phyloP scores from a whole-genome alignment of 2,797 vertebrate species.

The Myioborus melanocephalus region DNA sequence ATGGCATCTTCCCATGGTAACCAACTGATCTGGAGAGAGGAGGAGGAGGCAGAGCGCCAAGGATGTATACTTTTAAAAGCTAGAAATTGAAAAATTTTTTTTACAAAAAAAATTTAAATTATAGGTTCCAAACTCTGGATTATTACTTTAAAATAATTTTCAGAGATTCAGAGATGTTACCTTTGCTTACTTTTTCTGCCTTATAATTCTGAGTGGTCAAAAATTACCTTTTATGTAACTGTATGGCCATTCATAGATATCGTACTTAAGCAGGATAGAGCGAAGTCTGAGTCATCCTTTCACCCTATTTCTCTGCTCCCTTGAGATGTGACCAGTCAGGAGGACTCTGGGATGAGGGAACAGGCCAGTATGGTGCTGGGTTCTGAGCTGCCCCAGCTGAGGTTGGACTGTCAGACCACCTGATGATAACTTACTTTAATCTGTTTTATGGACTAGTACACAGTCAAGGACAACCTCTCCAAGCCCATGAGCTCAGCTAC shows the following conservation, averaged over 20 bases:
- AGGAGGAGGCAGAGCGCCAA: not conserved
- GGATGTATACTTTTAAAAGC: not conserved
- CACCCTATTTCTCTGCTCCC: not conserved
- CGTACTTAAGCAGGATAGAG: not conserved
- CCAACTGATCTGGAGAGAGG: not conserved
- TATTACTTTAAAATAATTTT: not conserved
- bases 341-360: not conserved
- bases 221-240: not conserved
- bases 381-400: not conserved
- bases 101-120: fast-evolving
- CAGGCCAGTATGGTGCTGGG: fast-evolving
- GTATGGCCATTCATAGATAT: not conserved
- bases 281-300: not conserved
- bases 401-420: fast-evolving
- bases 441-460: not conserved
- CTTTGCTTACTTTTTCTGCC: not conserved
- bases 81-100: not conserved
- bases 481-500: not conserved
- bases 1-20: constrained; percentile 29
- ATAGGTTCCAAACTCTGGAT: not conserved
- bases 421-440: not conserved
- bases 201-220: not conserved
- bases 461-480: not conserved
- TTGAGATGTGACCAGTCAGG: not conserved
- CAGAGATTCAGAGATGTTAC: not conserved